Evolutionary conservation across 2,888 invertebrate genomes (phyloP), one percentile per base, ranked within the genome.

Genomic region (Cataglyphis livida): DNA sequence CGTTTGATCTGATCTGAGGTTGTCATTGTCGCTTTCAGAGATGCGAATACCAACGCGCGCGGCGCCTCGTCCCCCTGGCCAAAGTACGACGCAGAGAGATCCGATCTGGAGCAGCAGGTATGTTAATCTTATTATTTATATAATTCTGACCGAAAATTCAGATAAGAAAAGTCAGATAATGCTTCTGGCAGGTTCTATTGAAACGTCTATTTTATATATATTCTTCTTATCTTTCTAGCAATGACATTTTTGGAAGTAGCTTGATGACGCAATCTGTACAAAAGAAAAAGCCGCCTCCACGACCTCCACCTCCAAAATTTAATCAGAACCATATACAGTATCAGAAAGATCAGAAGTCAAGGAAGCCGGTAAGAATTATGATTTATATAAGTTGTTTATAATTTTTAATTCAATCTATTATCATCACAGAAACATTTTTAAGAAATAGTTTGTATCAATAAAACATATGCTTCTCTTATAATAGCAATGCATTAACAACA

Each of bases 251-350:
- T 75, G 91, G 89, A 41, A 74, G 85, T 28, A 93, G 95, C 0
- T 95, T 96, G 92, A 95, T 95, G 82, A 95, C 95, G 48, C 94
- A 95, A 79, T 94, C 91, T 86, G 90, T 93, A 32, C 95, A 96
- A 86, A 97, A 96, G 93, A 97, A 96, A 93, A 96, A 96, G 92
- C 97, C 97, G 48, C 97, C 97, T 4, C 97, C 97, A 5, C 95
- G 97, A 51, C 97, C 97, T 5, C 97, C 97, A 79, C 97, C 97
- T 85, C 97, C 97, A 2, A 96, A 96, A 92, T 93, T 96, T 83
- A 90, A 87, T 74, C 88, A 88, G 25, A 91, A 91, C 71, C 87
- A 87, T 66, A 41, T 74, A 6, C 90, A 90, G 44, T 90, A 88
- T 70, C 91, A 88, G 51, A 93, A 92, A 75, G 93, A 92, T 28